These are phyloP conservation scores for Trachythela sp. DNA, from an alignment of 64 coral and sea anemone genomes.

Conservation along the genomic window DNA sequence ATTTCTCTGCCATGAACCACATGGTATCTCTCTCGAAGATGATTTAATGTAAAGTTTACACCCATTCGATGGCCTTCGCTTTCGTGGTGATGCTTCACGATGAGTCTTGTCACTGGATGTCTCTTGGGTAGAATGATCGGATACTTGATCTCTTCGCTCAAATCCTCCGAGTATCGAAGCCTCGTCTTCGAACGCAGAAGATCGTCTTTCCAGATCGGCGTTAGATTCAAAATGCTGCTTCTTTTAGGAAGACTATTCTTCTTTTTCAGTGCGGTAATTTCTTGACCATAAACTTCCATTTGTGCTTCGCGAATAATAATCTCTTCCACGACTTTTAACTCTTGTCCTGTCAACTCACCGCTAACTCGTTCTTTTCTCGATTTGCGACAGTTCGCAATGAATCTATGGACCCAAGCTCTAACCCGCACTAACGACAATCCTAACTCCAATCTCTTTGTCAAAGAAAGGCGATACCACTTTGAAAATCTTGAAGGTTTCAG, in stretches of 20 bases:
- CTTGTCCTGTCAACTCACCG: too few relatives aligned
- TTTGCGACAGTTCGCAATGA: too few relatives aligned
- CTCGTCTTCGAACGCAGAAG: slow-evolving; percentile 57
- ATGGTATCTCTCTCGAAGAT: slow-evolving; percentile 43
- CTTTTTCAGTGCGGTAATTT: too few relatives aligned
- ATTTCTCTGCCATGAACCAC: slow-evolving; percentile 35
- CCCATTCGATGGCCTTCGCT: slow-evolving; percentile 49
- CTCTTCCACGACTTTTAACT: too few relatives aligned
- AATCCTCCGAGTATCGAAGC: slow-evolving; percentile 40
- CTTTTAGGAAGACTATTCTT: too few relatives aligned
- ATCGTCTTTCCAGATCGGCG: slow-evolving; percentile 27
- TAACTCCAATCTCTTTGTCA: too few relatives aligned
- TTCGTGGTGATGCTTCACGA: slow-evolving; percentile 55
- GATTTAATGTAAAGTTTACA: slow-evolving; percentile 54
- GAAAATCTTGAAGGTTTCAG: not conserved
- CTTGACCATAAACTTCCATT: too few relatives aligned
- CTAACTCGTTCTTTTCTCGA: too few relatives aligned
- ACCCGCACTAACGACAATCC: too few relatives aligned
- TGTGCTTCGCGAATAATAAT: too few relatives aligned
- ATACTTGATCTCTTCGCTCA: slow-evolving; percentile 48
- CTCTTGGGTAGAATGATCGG: slow-evolving; percentile 56
- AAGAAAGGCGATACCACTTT: not conserved
- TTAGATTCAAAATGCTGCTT: slow-evolving; percentile 39
- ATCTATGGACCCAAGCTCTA: too few relatives aligned
- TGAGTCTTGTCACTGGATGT: slow-evolving; percentile 40